phyloP scores from a whole-genome alignment of 2,888 invertebrate genomes.

The Druceiella hillmani region DNA sequence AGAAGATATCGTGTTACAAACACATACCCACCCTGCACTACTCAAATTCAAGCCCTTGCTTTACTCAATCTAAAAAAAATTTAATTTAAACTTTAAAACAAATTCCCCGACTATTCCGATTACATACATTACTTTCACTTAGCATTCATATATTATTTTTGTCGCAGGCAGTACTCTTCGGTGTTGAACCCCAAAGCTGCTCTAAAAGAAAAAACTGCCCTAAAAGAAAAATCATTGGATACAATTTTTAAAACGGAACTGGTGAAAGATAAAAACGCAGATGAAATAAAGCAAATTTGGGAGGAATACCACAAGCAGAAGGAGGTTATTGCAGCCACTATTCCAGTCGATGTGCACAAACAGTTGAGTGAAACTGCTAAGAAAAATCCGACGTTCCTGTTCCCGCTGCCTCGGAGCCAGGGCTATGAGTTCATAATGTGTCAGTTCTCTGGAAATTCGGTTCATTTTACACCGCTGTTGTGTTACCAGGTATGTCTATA shows the following conservation, averaged over 20 bases:
- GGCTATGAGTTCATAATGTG: slow-evolving; percentile 84
- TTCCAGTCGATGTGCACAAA: slow-evolving; percentile 57
- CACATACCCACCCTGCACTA: too few relatives aligned
- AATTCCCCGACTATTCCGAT: slow-evolving; percentile 4
- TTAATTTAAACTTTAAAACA: slow-evolving; percentile 16
- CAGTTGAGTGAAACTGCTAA: slow-evolving; percentile 53
- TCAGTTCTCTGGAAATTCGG: slow-evolving; percentile 65
- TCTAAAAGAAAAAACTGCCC: slow-evolving; percentile 25
- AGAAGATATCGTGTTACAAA: too few relatives aligned
- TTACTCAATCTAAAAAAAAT: too few relatives aligned
- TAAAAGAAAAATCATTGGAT: slow-evolving; percentile 49
- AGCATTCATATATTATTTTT: slow-evolving; percentile 1
- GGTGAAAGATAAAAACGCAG: slow-evolving; percentile 60
- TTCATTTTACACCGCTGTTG: slow-evolving; percentile 80
- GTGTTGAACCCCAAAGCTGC: slow-evolving; percentile 58
- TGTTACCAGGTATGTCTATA: slow-evolving; percentile 64
- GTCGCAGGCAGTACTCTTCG: slow-evolving; percentile 55
- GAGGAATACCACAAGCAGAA: slow-evolving; percentile 72
- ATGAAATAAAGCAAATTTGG: slow-evolving; percentile 75
- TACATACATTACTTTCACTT: slow-evolving; percentile 2
- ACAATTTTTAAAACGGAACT: slow-evolving; percentile 76
- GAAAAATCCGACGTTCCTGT: slow-evolving; percentile 64
- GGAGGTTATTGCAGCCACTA: slow-evolving; percentile 68
- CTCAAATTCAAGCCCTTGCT: too few relatives aligned
- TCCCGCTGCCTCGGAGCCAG: slow-evolving; percentile 74